phyloP scores from a whole-genome alignment of 2,113 vertebrate genomes.

The Perca flavescens region DNA sequence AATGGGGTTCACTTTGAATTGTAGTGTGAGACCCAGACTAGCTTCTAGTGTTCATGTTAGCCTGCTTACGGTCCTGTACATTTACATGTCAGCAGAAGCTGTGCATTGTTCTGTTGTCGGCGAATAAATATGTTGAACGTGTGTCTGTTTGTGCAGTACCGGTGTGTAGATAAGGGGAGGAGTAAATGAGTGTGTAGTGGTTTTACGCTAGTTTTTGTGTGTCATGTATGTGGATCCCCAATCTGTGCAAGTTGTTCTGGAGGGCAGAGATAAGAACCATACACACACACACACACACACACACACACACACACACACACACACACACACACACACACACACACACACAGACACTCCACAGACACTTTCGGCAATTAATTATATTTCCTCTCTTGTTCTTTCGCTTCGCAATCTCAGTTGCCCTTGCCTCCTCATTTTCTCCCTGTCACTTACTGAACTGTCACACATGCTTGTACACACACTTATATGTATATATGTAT shows the following conservation, averaged over 20 bases:
- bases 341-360: background rate
- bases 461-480: slow-evolving; percentile 17
- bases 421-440: slow-evolving; percentile 42
- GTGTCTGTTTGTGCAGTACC: slow-evolving; percentile 2
- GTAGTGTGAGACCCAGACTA: background rate
- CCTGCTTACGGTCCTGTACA: background rate
- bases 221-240: background rate
- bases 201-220: background rate
- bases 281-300: background rate
- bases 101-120: slow-evolving; percentile 4
- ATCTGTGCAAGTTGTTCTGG: slow-evolving; percentile 53
- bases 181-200: slow-evolving; percentile 16
- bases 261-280: slow-evolving; percentile 57
- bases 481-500: background rate
- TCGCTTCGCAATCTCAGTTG: slow-evolving; percentile 29
- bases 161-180: slow-evolving; percentile 13
- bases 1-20: slow-evolving; percentile 20
- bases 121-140: slow-evolving; percentile 19
- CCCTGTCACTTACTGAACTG: slow-evolving; percentile 36
- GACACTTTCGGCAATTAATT: slow-evolving; percentile 40
- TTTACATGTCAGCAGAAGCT: slow-evolving; percentile 32
- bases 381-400: slow-evolving; percentile 40
- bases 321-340: slow-evolving; percentile 3
- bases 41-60: background rate
- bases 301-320: background rate